Evolutionary conservation across 2,888 invertebrate species (phyloP).

Genomic region (Thereva unica): DNA sequence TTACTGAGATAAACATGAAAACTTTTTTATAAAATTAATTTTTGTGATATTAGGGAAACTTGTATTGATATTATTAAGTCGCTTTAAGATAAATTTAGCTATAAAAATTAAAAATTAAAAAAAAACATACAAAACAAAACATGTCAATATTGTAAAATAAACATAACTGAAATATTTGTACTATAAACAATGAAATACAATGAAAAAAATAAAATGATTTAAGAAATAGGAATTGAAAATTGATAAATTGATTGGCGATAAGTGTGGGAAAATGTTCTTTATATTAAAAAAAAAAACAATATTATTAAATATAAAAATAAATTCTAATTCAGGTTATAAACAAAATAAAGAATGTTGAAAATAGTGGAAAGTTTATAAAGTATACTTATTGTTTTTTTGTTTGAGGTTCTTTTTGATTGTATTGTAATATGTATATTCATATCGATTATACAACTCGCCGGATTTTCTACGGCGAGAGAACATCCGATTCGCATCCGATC

Average conservation of each 20-base stretch:
- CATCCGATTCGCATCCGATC: too few relatives aligned
- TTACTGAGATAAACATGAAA: neutral
- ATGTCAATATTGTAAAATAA: conserved; percentile 30
- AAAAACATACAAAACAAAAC: conserved; percentile 15
- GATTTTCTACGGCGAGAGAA: too few relatives aligned
- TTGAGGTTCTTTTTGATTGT: too few relatives aligned
- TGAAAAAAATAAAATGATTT: conserved; percentile 6
- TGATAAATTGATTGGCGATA: conserved; percentile 6
- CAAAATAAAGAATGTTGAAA: too few relatives aligned
- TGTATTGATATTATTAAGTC: conserved; percentile 21
- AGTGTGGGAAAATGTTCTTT: too few relatives aligned
- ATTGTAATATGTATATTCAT: too few relatives aligned
- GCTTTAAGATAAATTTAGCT: conserved; percentile 13
- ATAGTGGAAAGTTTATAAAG: too few relatives aligned
- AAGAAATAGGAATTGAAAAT: conserved; percentile 26
- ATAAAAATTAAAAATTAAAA: neutral
- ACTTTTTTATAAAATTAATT: conserved; percentile 30
- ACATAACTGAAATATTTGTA: conserved; percentile 1
- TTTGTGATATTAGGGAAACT: conserved; percentile 31
- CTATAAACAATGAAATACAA: conserved; percentile 1
- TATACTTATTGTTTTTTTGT: too few relatives aligned
- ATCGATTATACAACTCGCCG: too few relatives aligned
- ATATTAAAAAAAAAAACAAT: too few relatives aligned
- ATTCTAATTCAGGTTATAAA: too few relatives aligned
- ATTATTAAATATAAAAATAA: too few relatives aligned